Evolutionary conservation across 2,888 invertebrate genomes (phyloP), one percentile per base, ranked within the genome.

Genomic region (Drosophila kambysellisi): DNA sequence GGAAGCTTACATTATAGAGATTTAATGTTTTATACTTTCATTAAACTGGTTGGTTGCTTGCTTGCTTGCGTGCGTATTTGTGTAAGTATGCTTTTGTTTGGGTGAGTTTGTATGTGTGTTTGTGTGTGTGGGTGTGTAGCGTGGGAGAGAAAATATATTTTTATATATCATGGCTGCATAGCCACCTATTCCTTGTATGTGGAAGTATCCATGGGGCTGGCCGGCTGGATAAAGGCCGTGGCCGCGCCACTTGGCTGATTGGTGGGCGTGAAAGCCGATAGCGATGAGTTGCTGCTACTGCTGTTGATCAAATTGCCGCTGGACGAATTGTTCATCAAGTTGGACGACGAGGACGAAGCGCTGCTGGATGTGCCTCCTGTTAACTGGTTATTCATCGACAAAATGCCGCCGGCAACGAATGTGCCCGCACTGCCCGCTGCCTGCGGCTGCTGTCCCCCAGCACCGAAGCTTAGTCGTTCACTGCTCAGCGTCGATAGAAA

Each of bases 191-290:
- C 95, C 92, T 95, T 95, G 83, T 94, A 94, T 72, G 93, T 92
- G 72, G 96, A 95, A 64, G 96, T 96, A 93, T 96, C 96, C 96
- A 96, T 96, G 59, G 96, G 96, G 94, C 96, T 96, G 92, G 96
- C 95, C 74, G 95, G 95, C 93, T 95, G 96, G 60, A 94, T 92
- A 74, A 94, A 93, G 41, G 91, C 90, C 73, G 86, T 85, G 53
- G 89, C 82, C 33, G 90, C 84, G 56, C 78, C 86, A 77, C 83
- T 92, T 69, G 89, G 83, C 60, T 72, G 87, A 74, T 92, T 92
- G 51, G 92, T 91, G 76, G 92, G 91, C 79, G 91, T 91, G 68
- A 91, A 92, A 57, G 93, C 92, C 72, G 93, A 91, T 48, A 91
- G 81, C 61, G 92, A 91, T 54, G 92, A 90, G 82, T 91, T 92